Base-by-base conservation (phyloP, 2,888 invertebrate species). In the Pristionchus maxplancki region DNA sequence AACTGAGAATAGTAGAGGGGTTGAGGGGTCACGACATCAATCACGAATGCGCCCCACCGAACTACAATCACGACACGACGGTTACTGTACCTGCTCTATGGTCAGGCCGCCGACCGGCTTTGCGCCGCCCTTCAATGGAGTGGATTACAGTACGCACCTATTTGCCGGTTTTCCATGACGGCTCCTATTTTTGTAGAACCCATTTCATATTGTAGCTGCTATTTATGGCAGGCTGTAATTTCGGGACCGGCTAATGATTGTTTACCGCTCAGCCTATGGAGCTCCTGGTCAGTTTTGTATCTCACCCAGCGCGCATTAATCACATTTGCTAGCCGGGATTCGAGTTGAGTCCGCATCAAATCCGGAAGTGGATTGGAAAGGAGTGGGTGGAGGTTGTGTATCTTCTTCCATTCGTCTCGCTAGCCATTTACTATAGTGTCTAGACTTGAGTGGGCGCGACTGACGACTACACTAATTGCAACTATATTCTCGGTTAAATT, bases 61-160 rank as follows among this genome's bases (percentile, higher is more conserved):
- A 34, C 28, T 31, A 67, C 64, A 34, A 67, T 4, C 11, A 67
- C 64, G 58, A 58, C 74, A 74, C 74, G n/a, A 74, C 74, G 31
- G 1, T 40, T 11, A 84, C 37, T 40, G 62, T 58, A 86, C 86
- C 86, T 86, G 86, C 48, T 86, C 86, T 37, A 86, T 48, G 9
- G 86, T 86, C 31, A 86, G 37, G 1, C 86, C 86, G 24, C 67
- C 86, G 17, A 48, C 67, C 15, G 64, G 44, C 48, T 86, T 86
- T 53, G 62, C 24, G n/a, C 83, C 83, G 20, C 86, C 31, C 86
- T 86, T 37, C 5, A 86, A 62, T 34, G 11, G 9, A 83, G 0
- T 13, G 8, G 50, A 13, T 58, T 58, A 58, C n/a, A 1, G n/a
- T 58, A 58, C n/a, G 3, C 4, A 58, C n/a, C 58, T 20, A 58